Percentiles rank a stretch among this genome's conserved stretches.
These are phyloP conservation scores for Synchiropus splendidus DNA, from an alignment of 2,113 vertebrate genomes.

Conservation along the genomic window DNA sequence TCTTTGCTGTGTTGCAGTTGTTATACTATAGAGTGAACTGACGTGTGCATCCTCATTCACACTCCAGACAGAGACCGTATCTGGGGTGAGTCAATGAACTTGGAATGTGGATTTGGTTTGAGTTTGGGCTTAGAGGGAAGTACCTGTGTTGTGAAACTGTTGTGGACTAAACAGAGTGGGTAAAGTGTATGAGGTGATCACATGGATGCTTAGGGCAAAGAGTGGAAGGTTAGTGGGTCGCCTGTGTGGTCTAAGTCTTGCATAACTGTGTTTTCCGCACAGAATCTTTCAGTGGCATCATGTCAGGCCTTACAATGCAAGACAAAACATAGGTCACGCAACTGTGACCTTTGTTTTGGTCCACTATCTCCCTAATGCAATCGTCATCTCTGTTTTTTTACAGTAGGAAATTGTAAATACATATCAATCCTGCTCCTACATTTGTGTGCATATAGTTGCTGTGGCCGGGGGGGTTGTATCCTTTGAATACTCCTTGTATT, in stretches of 20 bases:
- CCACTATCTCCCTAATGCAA: slow-evolving; percentile 3
- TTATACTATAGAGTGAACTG: too few species aligned
- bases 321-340: slow-evolving; percentile 4
- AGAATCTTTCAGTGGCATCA: slow-evolving; percentile 2
- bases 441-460: too few species aligned
- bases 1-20: too few species aligned
- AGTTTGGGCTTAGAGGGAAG: too few species aligned
- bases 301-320: background rate
- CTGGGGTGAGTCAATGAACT: too few species aligned
- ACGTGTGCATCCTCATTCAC: too few species aligned
- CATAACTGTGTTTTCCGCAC: background rate
- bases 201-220: background rate
- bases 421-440: too few species aligned
- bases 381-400: slow-evolving; percentile 9
- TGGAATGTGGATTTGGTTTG: too few species aligned
- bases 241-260: too few species aligned
- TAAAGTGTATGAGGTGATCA: slow-evolving; percentile 13
- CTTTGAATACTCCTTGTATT: too few species aligned
- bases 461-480: too few species aligned
- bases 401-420: slow-evolving; percentile 3
- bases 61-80: too few species aligned
- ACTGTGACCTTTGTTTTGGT: slow-evolving; percentile 4
- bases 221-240: background rate
- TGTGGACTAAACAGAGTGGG: slow-evolving; percentile 4
- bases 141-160: slow-evolving; percentile 2